phyloP scores from a whole-genome alignment of 2,888 invertebrate genomes.

The Cheilosia urbana region DNA sequence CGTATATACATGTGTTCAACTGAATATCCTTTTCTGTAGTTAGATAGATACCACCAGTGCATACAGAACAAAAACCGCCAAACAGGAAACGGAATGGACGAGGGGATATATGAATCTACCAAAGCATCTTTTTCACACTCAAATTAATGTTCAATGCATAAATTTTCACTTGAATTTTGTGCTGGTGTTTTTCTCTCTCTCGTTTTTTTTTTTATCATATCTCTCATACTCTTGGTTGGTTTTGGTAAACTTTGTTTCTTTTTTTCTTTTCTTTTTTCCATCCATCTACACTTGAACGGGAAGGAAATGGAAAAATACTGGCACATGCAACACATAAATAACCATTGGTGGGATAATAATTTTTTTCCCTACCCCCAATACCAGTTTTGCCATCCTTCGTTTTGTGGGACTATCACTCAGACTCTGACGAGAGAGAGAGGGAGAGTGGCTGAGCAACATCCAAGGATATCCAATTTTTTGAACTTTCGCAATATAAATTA shows the following conservation, averaged over 20 bases:
- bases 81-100: constrained; percentile 62
- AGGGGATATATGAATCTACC: neutral
- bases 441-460: neutral
- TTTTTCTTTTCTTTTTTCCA: constrained; percentile 1
- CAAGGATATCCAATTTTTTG: constrained; percentile 43
- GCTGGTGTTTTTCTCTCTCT: neutral
- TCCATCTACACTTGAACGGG: constrained; percentile 40
- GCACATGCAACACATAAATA: constrained; percentile 73
- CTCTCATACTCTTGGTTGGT: constrained; percentile 12
- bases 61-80: constrained; percentile 35
- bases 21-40: constrained; percentile 59
- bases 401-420: constrained; percentile 51
- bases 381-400: neutral
- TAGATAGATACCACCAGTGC: neutral
- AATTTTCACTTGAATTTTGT: constrained; percentile 57
- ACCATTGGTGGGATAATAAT: constrained; percentile 70
- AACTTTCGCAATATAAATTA: constrained; percentile 64
- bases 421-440: constrained; percentile 23
- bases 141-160: constrained; percentile 76
- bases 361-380: constrained; percentile 2
- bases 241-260: constrained; percentile 3
- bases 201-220: constrained; percentile 40
- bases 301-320: constrained; percentile 62
- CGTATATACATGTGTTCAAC: constrained; percentile 43
- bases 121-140: constrained; percentile 74